Evolutionary conservation across 2,113 vertebrate genomes (phyloP), one percentile per base, ranked within the genome.

Genomic region (Dermatemys mawii): DNA sequence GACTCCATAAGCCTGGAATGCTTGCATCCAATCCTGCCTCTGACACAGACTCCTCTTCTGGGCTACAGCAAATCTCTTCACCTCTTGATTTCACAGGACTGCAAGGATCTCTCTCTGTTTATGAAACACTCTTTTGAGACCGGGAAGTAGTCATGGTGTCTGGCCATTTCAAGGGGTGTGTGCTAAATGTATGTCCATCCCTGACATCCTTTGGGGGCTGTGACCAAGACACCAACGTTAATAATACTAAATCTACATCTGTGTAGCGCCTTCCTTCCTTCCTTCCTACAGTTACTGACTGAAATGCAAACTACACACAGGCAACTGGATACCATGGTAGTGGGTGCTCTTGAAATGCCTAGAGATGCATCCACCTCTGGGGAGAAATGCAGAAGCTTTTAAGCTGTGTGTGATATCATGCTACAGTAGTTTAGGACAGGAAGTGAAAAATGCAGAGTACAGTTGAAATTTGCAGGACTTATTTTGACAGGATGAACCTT

Each of bases 281-380:
- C 35, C 19, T 70, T n/a, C 63, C 60, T 67, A 4, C 32, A 38
- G 35, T 70, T 70, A 38, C 63, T 38, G 35, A 70, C n/a, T 21
- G 35, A 19, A 70, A 70, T 38, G 19, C 17, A 38, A 70, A 21
- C 35, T 70, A 22, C 4, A 5, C n/a, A 70, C 19, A 70, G 63
- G 63, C 63, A 70, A 26, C 51, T 38, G 70, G n/a, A 88, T 89
- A 53, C 48, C 21, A 14, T 67, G 4, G 32, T 57, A 85, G 5
- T 90, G 87, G n/a, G 21, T 95, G 89, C 41, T 86, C 75, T 94
- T 41, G 94, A 93, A 95, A 67, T 84, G 53, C 21, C 73, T 63
- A 24, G 78, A 75, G 53, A 32, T 51, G 76, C 46, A 46, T 83
- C 54, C 60, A 46, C 84, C 53, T 88, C 51, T 57, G 51, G n/a